phyloP scores from a whole-genome alignment of 2,113 vertebrate species.

The Herpetotheres cachinnans region DNA sequence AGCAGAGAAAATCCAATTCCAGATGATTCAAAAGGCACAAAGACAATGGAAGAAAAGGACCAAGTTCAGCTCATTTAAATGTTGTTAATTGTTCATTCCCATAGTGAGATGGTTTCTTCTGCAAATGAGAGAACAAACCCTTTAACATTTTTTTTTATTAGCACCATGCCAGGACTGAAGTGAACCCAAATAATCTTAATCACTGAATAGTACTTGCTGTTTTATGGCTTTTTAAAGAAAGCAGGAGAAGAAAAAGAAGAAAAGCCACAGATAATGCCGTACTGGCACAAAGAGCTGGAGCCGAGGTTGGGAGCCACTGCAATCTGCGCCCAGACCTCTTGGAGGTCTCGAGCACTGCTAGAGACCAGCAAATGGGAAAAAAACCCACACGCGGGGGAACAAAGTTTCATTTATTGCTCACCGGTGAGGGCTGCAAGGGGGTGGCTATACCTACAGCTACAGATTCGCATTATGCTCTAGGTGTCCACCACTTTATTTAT shows the following conservation, averaged over 20 bases:
- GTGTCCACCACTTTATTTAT: background rate
- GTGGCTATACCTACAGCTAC: background rate
- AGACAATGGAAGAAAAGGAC: conserved; percentile 58
- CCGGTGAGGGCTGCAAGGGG: background rate
- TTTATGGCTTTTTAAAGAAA: conserved; percentile 47
- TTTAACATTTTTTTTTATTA: background rate
- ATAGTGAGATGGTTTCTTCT: background rate
- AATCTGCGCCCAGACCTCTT: conserved; percentile 54
- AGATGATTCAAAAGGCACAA: conserved; percentile 50
- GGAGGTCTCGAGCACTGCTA: conserved; percentile 52
- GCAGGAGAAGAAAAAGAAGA: background rate
- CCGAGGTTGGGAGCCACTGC: conserved; percentile 2
- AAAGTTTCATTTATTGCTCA: conserved; percentile 26
- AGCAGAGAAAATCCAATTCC: conserved; percentile 47
- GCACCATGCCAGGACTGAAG: conserved; percentile 17
- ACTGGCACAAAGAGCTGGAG: conserved; percentile 53
- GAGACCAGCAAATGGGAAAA: background rate
- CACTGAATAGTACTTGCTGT: conserved; percentile 3
- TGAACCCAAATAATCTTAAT: conserved; percentile 40
- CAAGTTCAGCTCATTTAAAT: conserved; percentile 36
- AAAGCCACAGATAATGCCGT: background rate
- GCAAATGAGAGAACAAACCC: conserved; percentile 44
- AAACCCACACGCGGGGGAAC: background rate
- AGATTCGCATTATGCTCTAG: background rate
- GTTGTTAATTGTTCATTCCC: conserved; percentile 58